Percentiles rank a stretch among this genome's conserved stretches.
Conservation (phyloP, 2,113 vertebrate genomes). For the Semnornis frantzii region DNA sequence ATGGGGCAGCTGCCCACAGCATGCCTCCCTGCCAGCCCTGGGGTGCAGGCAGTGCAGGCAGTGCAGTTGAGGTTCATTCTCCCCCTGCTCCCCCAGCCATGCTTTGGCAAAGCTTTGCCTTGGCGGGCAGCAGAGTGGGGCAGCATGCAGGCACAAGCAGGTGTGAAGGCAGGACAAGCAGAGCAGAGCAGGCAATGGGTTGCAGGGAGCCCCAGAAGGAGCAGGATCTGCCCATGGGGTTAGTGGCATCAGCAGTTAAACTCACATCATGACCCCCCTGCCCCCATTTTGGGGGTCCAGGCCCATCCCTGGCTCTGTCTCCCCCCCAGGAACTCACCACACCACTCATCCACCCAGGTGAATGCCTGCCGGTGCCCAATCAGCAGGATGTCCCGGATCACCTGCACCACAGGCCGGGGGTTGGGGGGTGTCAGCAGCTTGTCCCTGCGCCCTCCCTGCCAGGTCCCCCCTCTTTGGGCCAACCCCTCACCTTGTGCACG, state of each 20-base stretch:
- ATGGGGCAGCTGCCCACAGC: neutral
- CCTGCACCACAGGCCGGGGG: conserved; percentile 16
- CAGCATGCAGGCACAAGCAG: rapidly evolving
- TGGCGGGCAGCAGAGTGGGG: rapidly evolving
- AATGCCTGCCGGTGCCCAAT: conserved; percentile 79
- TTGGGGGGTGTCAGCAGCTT: neutral
- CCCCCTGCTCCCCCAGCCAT: neutral
- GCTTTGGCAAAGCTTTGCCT: neutral
- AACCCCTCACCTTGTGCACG: conserved; percentile 74
- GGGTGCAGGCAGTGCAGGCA: neutral
- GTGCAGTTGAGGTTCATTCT: neutral
- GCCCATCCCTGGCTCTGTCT: rapidly evolving
- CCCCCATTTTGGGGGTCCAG: neutral
- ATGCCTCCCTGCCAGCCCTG: neutral
- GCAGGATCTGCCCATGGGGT: neutral
- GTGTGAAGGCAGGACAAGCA: neutral
- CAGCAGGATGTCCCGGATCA: conserved; percentile 78
- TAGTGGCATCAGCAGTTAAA: neutral
- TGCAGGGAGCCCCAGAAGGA: neutral
- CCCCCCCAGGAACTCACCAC: conserved; percentile 39
- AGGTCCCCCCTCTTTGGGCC: rapidly evolving
- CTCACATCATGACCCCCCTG: neutral
- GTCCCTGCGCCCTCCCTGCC: neutral
- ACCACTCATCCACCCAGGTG: conserved; percentile 80
- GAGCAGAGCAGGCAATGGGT: neutral